Evolutionary conservation across 2,113 vertebrate species (phyloP).

Genomic region (Erythrocercus mccallii): DNA sequence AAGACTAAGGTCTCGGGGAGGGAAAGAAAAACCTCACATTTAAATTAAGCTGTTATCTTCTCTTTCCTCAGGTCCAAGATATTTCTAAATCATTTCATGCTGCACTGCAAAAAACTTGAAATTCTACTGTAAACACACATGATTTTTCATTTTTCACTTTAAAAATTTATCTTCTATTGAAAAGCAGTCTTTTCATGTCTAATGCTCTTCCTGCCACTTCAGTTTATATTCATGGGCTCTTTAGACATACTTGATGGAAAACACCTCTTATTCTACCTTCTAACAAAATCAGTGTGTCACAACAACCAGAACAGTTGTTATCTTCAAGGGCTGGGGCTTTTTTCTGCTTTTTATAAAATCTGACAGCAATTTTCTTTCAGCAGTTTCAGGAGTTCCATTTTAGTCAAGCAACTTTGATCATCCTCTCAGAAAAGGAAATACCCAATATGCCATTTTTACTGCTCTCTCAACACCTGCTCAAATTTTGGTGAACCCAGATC

Average conservation of each 20-base stretch:
- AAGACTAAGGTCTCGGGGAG: accelerated
- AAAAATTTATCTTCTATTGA: neutral
- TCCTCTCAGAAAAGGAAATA: neutral
- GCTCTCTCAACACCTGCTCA: neutral
- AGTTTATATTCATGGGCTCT: neutral
- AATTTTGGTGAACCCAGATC: neutral
- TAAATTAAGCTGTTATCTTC: neutral
- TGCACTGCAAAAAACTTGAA: neutral
- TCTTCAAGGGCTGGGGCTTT: neutral
- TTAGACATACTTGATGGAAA: neutral
- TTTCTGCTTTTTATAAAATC: neutral
- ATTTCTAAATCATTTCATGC: neutral
- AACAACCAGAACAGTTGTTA: neutral
- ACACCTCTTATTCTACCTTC: neutral
- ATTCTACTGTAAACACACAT: neutral
- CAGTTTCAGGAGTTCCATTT: neutral
- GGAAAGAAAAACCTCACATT: accelerated
- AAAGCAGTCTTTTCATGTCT: neutral
- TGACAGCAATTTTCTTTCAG: neutral
- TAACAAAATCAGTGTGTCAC: neutral
- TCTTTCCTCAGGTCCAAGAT: neutral
- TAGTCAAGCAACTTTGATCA: neutral
- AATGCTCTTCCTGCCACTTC: neutral
- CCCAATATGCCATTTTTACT: neutral
- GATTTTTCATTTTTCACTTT: neutral